Percentiles rank a stretch among this genome's conserved stretches.
phyloP scores from a whole-genome alignment of 2,888 invertebrate species.

The Tachystola acroxantha region DNA sequence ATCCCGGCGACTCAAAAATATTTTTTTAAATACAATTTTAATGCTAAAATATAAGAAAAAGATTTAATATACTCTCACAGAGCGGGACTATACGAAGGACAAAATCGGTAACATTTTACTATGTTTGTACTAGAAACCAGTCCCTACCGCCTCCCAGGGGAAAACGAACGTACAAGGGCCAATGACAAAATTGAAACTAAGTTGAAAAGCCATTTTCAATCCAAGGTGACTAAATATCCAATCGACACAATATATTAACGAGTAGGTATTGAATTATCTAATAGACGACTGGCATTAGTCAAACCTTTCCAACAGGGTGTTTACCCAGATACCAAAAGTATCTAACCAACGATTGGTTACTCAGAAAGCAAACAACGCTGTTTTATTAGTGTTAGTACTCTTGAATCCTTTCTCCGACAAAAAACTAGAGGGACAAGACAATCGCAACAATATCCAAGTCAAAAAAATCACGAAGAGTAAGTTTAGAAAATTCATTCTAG shows the following conservation, averaged over 20 bases:
- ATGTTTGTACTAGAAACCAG: conserved; percentile 48
- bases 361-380: too few species aligned
- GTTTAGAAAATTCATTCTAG: conserved; percentile 67
- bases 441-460: conserved; percentile 59
- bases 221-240: neutral
- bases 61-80: conserved; percentile 18
- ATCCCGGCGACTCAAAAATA: conserved; percentile 69
- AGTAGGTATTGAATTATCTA: too few species aligned
- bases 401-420: too few species aligned
- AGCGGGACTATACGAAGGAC: conserved; percentile 48
- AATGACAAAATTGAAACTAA: too few species aligned
- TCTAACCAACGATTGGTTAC: too few species aligned
- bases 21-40: conserved; percentile 40
- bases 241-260: neutral
- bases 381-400: too few species aligned
- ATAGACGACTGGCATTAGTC: too few species aligned
- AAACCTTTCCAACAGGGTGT: too few species aligned
- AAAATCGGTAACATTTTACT: conserved; percentile 47
- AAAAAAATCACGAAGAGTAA: conserved; percentile 29
- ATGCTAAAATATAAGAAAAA: conserved; percentile 42
- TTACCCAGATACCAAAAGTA: too few species aligned
- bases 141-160: conserved; percentile 52
- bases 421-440: conserved; percentile 1
- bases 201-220: too few species aligned
- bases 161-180: conserved; percentile 4